phyloP scores from a whole-genome alignment of 2,113 vertebrate species.

The Ictidomys tridecemlineatus region DNA sequence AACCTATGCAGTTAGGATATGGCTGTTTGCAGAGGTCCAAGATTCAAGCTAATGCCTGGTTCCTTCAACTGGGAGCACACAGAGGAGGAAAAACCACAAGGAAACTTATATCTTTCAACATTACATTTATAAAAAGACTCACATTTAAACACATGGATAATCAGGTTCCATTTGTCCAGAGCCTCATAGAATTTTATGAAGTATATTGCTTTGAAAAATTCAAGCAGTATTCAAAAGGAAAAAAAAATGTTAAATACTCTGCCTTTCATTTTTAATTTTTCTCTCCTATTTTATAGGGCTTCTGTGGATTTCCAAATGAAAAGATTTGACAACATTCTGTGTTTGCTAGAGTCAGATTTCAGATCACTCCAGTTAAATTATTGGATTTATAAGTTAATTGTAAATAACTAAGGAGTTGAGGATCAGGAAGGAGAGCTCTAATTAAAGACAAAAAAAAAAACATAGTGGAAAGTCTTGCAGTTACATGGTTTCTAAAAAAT shows the following conservation, averaged over 20 bases:
- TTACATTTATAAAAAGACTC: background rate
- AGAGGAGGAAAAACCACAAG: background rate
- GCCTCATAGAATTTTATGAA: background rate
- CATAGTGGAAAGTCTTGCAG: background rate
- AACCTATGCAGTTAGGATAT: background rate
- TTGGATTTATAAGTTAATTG: background rate
- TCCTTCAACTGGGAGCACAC: background rate
- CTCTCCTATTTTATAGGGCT: background rate
- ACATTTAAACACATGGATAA: background rate
- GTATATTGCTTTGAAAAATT: background rate
- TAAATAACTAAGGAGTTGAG: background rate
- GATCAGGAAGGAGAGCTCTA: background rate
- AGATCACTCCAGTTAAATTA: background rate
- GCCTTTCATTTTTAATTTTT: background rate
- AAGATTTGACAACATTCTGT: background rate
- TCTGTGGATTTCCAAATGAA: background rate
- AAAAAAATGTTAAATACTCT: background rate
- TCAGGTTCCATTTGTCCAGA: background rate
- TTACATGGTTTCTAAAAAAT: background rate
- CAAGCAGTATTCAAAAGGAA: background rate
- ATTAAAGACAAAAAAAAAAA: background rate
- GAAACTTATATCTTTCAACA: background rate
- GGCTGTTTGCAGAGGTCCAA: background rate
- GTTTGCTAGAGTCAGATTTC: background rate
- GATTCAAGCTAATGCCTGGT: background rate